These are phyloP conservation scores for Tetrao urogallus DNA, from an alignment of 2,113 vertebrate genomes.

Conservation along the genomic window DNA sequence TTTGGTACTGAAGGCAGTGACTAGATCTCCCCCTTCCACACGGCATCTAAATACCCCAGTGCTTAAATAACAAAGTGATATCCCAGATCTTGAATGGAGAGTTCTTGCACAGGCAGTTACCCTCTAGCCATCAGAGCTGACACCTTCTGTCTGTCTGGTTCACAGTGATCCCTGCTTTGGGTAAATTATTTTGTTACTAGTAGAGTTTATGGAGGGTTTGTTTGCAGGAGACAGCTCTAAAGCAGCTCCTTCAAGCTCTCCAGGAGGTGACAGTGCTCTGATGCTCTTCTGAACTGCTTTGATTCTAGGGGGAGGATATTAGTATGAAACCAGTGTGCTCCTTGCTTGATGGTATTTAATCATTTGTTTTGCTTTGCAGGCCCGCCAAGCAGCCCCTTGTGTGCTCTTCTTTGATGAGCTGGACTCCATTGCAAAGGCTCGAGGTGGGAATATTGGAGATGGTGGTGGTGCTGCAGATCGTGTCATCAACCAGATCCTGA, in stretches of 20 bases:
- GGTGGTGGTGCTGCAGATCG: constrained; percentile 95
- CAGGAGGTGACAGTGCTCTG: neutral
- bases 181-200: neutral
- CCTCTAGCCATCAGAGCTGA: neutral
- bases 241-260: neutral
- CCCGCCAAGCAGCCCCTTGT: constrained; percentile 95
- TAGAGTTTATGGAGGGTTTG: neutral
- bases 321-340: fast-evolving
- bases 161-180: neutral
- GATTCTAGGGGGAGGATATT: neutral
- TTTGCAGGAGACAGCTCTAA: neutral
- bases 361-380: constrained; percentile 69
- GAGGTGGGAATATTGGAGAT: constrained; percentile 95
- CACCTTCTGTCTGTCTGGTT: neutral
- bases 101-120: neutral
- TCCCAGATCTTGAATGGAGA: neutral
- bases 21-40: neutral
- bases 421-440: constrained; percentile 98
- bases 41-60: neutral
- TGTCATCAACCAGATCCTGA: constrained; percentile 98
- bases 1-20: fast-evolving
- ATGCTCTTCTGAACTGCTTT: neutral
- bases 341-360: fast-evolving
- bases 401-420: constrained; percentile 98
- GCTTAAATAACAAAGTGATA: neutral